phyloP scores from a whole-genome alignment of 1,140 invertebrate species.

The Platorchestia sp. region DNA sequence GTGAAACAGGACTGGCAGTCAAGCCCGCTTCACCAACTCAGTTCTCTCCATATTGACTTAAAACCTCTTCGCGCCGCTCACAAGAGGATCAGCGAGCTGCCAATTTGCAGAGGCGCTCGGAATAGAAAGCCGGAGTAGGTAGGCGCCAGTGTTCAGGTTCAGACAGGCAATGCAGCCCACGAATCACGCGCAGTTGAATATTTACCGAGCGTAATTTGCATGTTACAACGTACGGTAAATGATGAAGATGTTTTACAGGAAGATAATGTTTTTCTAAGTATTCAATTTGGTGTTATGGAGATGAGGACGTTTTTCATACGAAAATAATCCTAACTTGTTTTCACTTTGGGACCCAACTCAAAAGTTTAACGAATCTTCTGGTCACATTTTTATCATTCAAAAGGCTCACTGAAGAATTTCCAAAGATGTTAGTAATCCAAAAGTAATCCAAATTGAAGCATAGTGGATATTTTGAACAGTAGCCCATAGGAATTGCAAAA shows the following conservation, averaged over 20 bases:
- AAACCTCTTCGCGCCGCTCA: background rate
- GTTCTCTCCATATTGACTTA: background rate
- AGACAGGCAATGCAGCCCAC: background rate
- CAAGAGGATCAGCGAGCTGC: background rate
- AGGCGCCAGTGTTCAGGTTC: background rate
- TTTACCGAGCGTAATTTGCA: background rate
- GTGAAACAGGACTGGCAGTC: background rate
- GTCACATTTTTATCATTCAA: background rate
- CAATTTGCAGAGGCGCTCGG: background rate
- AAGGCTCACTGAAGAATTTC: background rate
- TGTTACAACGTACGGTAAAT: no score
- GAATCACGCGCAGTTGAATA: background rate
- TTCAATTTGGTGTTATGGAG: background rate
- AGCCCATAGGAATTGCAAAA: no score
- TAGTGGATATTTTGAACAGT: no score
- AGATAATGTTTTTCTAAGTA: background rate
- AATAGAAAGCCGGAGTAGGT: background rate
- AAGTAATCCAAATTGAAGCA: no score
- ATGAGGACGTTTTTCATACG: background rate
- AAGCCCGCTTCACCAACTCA: background rate
- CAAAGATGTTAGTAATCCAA: no score
- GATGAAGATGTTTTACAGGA: background rate
- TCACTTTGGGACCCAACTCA: background rate
- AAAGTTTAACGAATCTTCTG: background rate
- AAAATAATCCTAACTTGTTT: background rate